Evolutionary conservation across 2,888 invertebrate genomes (phyloP), one percentile per base, ranked within the genome.

Genomic region (Sarcophaga rosellei): DNA sequence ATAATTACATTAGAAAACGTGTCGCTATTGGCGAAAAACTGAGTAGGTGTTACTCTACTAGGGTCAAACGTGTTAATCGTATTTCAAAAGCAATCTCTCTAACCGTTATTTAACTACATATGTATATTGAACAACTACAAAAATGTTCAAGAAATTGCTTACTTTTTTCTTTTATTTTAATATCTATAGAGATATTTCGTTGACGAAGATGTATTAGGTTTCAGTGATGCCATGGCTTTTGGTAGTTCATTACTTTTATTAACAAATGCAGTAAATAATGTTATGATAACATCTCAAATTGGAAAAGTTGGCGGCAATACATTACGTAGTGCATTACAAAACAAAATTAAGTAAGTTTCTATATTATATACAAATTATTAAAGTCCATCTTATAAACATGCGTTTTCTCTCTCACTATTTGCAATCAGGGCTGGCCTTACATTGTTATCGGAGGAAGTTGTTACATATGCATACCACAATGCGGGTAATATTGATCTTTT

Each of bases 251-350:
- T 93, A 62, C 88, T 91, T 25, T 82, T 93, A 3, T 90, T 93
- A 72, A 93, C 93, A 0, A 91, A 93, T 85, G 92, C 92, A 59
- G 88, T 90, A 4, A 91, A 89, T 82, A 93, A 93, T 84, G 91
- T 93, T 61, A 66, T 59, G 6, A 84, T 84, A 75, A 84, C 65
- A 72, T 65, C 74, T 1, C 69, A 76, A 61, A 8, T 84, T 23
- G 70, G 79, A 35, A 84, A 79, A 12, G 57, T 84, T 61, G 65
- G 47, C 53, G 79, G 75, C n/a, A 76, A 72, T 66, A 66, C 69
- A 75, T 61, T 80, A 47, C 59, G 75, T 17, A 53, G 35, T 61
- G 65, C 75, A 6, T 47, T 84, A 21, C 79, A 79, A 47, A 53
- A 57, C n/a, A 59, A 79, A n/a, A 72, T 84, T 21, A 84, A 35